Conservation (phyloP, 1,140 invertebrate genomes). For the Orius insidiosus region DNA sequence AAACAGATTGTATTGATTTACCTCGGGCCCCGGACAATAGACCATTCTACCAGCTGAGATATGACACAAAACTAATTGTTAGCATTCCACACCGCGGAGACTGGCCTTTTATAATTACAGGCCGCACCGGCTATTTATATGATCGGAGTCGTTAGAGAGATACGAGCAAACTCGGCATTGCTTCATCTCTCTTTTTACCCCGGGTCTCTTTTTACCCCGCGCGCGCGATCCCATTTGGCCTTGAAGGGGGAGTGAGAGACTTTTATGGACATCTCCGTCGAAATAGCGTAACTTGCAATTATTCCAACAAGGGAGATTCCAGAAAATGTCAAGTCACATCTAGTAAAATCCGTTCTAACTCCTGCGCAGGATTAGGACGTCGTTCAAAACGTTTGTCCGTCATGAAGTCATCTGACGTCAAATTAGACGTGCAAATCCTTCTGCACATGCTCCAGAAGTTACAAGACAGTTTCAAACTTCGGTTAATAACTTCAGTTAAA, state of each 20-base stretch:
- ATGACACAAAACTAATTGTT: slow-evolving; percentile 12
- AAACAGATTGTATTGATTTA: slow-evolving; percentile 12
- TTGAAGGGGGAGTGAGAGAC: not conserved
- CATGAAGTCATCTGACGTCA: too few species aligned
- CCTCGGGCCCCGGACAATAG: slow-evolving; percentile 9
- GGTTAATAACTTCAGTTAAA: too few species aligned
- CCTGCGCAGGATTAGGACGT: too few species aligned
- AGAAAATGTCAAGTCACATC: slow-evolving; percentile 8
- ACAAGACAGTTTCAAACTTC: too few species aligned
- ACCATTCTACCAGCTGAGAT: slow-evolving; percentile 9
- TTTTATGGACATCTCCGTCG: slow-evolving; percentile 9
- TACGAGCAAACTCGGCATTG: not conserved
- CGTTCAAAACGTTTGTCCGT: too few species aligned
- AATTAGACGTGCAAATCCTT: too few species aligned
- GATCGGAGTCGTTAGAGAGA: slow-evolving; percentile 2
- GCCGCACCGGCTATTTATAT: slow-evolving; percentile 7
- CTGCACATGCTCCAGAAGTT: too few species aligned
- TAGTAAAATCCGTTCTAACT: too few species aligned
- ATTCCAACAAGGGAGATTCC: not conserved
- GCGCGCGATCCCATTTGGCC: not conserved
- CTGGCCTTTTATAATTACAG: slow-evolving; percentile 11
- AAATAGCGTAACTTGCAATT: not conserved
- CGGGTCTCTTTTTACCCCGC: not conserved
- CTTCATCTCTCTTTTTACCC: slow-evolving; percentile 1
- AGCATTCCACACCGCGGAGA: slow-evolving; percentile 4